Evolutionary conservation across 2,113 vertebrate genomes (phyloP), one percentile per base, ranked within the genome.

Genomic region (Girardinichthys multiradiatus): DNA sequence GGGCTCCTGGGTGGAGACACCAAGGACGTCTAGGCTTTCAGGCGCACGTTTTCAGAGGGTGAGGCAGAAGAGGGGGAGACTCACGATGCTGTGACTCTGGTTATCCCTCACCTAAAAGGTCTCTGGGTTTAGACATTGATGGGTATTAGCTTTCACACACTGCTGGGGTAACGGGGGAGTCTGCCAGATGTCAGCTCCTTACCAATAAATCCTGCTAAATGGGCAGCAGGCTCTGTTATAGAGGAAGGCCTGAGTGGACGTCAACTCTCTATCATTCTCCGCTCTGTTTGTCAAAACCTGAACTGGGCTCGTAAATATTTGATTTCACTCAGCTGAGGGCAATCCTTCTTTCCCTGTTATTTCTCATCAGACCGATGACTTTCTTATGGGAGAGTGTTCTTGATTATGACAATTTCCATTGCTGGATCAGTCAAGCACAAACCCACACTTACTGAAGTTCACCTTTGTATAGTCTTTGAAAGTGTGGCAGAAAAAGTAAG

Each of bases 141-240:
- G 88, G 90, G 91, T 92, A 92, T 92, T 92, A 84, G 83, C 86
- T 92, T 92, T 92, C 91, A 92, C 90, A 89, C 84, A 89, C 89
- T 93, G 90, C 88, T 89, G 85, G 89, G 85, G 87, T 87, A 89
- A 90, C 64, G 76, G 90, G 86, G 86, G 84, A 91, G 89, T 88
- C 90, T 92, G 91, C 86, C 92, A 93, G 88, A 92, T 92, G 90
- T 90, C 92, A 92, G 86, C 86, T 86, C 85, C 66, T 87, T 74
- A 78, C 80, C 79, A 86, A 92, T 92, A 90, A 91, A 92, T 93
- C 85, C 91, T 90, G 79, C 87, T 91, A 90, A 91, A 93, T 92
- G 91, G 89, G 88, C 90, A 91, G 86, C 72, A 72, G 83, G 83
- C 72, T 65, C 30, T 71, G 69, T 82, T 78, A 29, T 74, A 72